A percentile compares a stretch with the other conserved stretches of the same genome.
These are phyloP conservation scores for Chaetura pelagica DNA, from an alignment of 2,113 vertebrate genomes.

Conservation along the genomic window DNA sequence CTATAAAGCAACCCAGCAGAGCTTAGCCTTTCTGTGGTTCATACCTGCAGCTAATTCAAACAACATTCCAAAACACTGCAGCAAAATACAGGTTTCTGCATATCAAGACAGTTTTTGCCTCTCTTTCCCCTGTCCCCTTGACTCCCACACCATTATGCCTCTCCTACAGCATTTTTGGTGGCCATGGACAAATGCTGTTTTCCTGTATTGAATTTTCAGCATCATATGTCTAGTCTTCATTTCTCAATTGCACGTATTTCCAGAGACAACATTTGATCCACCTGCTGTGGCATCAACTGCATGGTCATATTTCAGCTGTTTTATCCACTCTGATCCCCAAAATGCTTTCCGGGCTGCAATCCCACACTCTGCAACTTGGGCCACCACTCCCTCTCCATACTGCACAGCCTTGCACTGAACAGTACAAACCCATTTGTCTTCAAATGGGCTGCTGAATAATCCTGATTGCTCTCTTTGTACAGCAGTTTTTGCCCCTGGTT, in stretches of 20 bases:
- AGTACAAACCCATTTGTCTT: neutral
- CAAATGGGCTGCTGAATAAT: neutral
- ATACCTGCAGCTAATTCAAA: neutral
- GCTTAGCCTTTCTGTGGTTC: neutral
- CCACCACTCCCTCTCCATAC: neutral
- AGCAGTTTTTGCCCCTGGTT: neutral
- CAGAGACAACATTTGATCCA: neutral
- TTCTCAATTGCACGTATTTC: neutral
- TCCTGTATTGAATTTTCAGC: neutral
- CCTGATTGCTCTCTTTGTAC: neutral
- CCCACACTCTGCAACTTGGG: neutral
- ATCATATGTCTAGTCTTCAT: neutral
- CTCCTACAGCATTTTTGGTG: neutral
- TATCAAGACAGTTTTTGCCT: neutral
- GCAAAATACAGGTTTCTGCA: neutral
- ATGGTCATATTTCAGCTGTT: neutral
- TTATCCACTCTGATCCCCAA: neutral
- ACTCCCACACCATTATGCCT: neutral
- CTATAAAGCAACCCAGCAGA: neutral
- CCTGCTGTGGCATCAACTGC: neutral
- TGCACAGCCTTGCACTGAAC: neutral
- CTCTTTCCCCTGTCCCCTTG: fast-evolving
- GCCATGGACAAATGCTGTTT: neutral
- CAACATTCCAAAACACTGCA: neutral
- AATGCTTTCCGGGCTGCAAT: neutral